Evolutionary conservation across 2,888 invertebrate species (phyloP).

Genomic region (Idaea biselata): DNA sequence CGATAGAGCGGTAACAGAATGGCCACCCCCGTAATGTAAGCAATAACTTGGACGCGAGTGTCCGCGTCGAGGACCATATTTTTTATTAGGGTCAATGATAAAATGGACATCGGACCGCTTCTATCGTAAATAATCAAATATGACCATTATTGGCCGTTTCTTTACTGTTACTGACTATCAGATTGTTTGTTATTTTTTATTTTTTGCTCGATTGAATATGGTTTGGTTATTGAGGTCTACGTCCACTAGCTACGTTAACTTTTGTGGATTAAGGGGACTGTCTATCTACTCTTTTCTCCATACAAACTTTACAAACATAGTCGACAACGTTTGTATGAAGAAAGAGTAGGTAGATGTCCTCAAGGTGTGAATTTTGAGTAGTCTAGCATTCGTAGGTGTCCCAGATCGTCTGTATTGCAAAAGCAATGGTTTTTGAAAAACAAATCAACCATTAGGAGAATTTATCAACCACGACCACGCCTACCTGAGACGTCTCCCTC

Average conservation of each 20-base stretch:
- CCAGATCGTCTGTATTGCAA: too few relatives aligned
- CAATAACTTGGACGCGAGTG: background rate
- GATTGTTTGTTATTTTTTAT: background rate
- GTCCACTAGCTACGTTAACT: background rate
- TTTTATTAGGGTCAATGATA: background rate
- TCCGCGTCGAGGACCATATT: background rate
- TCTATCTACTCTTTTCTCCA: too few relatives aligned
- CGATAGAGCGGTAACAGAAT: background rate
- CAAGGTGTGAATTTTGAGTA: too few relatives aligned
- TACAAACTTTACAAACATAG: too few relatives aligned
- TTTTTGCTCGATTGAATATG: background rate
- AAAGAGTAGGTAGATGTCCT: too few relatives aligned
- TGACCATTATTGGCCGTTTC: background rate
- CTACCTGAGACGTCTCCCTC: too few relatives aligned
- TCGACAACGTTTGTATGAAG: too few relatives aligned
- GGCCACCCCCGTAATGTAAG: background rate
- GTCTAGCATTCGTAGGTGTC: too few relatives aligned
- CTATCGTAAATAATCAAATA: background rate
- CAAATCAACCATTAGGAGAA: too few relatives aligned
- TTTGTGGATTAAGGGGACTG: background rate
- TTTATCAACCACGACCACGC: too few relatives aligned
- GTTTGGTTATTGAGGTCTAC: background rate
- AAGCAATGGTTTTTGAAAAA: too few relatives aligned
- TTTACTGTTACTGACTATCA: background rate
- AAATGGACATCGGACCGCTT: background rate